A percentile compares a stretch with the other conserved stretches of the same genome.
Evolutionary conservation across 2,113 vertebrate species (phyloP).

Genomic region (Catagonus wagneri): DNA sequence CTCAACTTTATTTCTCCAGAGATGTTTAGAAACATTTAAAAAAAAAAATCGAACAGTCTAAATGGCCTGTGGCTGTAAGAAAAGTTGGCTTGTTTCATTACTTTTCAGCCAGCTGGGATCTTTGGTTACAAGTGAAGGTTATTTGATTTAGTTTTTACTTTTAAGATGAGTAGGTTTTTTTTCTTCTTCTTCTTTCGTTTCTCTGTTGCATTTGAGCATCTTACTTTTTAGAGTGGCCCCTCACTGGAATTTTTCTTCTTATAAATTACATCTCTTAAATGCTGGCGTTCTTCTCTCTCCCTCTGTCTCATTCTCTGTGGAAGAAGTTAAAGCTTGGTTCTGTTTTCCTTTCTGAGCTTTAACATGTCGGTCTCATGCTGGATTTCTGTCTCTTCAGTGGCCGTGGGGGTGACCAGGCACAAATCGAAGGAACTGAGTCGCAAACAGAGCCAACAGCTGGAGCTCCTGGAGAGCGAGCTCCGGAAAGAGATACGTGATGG

Average conservation of each 20-base stretch:
- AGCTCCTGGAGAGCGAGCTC: constrained; percentile 93
- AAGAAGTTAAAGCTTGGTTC: neutral
- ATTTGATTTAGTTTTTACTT: constrained; percentile 77
- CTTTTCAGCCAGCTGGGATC: constrained; percentile 72
- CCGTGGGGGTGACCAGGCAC: constrained; percentile 87
- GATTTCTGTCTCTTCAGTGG: constrained; percentile 83
- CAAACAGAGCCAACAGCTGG: constrained; percentile 91
- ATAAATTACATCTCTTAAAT: neutral
- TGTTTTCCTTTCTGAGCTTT: neutral
- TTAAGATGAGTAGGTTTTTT: constrained; percentile 31
- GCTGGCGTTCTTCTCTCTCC: neutral
- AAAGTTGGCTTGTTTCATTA: constrained; percentile 65
- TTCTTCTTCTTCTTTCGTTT: neutral
- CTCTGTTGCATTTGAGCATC: constrained; percentile 5
- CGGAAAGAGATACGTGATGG: constrained; percentile 96
- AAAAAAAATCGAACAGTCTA: constrained; percentile 25
- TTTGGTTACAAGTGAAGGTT: constrained; percentile 69
- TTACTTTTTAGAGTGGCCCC: neutral
- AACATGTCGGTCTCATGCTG: neutral
- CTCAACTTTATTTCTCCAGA: constrained; percentile 69
- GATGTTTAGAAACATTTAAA: constrained; percentile 65
- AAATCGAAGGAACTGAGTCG: constrained; percentile 91
- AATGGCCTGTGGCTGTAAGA: constrained; percentile 35
- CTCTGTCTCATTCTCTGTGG: neutral
- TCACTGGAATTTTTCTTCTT: constrained; percentile 43